Evolutionary conservation across 2,797 vertebrate species (phyloP).

Genomic region (Agapornis canus): DNA sequence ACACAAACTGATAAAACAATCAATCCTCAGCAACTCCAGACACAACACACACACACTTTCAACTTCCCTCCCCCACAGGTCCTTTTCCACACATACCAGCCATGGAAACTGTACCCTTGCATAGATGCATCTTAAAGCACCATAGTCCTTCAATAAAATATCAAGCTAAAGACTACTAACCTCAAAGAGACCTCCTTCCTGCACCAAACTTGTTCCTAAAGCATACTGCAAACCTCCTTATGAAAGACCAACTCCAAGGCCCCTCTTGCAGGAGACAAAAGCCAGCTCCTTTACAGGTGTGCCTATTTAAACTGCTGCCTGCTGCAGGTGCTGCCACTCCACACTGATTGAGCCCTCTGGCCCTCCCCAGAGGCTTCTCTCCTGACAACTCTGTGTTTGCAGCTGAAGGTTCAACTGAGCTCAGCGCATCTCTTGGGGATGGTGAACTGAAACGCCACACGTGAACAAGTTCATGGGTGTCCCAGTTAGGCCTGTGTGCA

Average conservation of each 20-base stretch:
- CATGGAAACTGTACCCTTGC: neutral
- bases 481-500: neutral
- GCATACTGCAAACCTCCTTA: neutral
- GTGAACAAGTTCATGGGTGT: neutral
- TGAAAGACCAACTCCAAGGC: accelerated
- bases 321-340: neutral
- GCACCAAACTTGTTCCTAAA: neutral
- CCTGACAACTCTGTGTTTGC: neutral
- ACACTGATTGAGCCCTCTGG: neutral
- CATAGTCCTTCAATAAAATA: neutral
- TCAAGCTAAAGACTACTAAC: neutral
- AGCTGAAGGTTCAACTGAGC: neutral
- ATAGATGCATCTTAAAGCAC: neutral
- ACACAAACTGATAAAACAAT: neutral
- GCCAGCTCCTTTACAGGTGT: accelerated
- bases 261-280: accelerated
- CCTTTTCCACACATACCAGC: neutral
- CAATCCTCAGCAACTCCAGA: neutral
- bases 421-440: neutral
- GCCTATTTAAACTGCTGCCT: neutral
- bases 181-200: too few relatives aligned
- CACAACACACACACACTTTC: accelerated
- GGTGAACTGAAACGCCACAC: neutral
- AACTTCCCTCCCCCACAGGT: neutral
- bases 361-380: neutral